Evolutionary conservation across 2,113 vertebrate genomes (phyloP).

Genomic region (Panurus biarmicus): DNA sequence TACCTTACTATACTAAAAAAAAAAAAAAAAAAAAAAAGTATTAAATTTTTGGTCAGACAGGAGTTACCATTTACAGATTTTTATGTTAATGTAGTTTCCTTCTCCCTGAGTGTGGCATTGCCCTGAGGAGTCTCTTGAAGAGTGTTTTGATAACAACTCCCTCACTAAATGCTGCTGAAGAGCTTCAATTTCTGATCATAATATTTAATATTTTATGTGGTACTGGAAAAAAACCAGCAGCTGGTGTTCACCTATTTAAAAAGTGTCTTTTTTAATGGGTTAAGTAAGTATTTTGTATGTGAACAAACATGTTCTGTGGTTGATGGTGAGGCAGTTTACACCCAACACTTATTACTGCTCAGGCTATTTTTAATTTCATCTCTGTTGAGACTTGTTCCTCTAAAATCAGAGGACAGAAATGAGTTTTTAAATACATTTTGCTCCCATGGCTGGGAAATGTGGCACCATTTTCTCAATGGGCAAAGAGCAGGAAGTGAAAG

Average conservation of each 20-base stretch:
- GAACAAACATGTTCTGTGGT: not conserved
- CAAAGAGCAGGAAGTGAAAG: conserved; percentile 9
- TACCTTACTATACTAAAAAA: not conserved
- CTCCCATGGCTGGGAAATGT: not conserved
- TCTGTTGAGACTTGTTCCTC: not conserved
- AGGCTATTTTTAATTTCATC: not conserved
- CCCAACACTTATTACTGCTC: not conserved
- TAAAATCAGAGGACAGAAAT: not conserved
- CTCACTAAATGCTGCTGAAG: not conserved
- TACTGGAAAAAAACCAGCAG: not conserved
- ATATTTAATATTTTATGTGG: not conserved
- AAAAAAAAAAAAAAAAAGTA: not conserved
- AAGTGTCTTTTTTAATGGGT: not conserved
- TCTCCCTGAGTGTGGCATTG: not conserved
- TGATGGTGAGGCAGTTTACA: not conserved
- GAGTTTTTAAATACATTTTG: not conserved
- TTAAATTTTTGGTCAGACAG: not conserved
- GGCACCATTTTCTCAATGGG: not conserved
- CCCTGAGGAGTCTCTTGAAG: not conserved
- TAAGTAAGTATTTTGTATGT: not conserved
- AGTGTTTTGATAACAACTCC: not conserved
- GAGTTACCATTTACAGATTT: not conserved
- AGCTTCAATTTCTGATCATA: not conserved
- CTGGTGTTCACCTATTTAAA: not conserved
- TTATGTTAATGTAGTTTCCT: not conserved